A percentile compares a stretch with the other conserved stretches of the same genome.
Evolutionary conservation across 2,888 invertebrate species (phyloP).

Genomic region (Polylopha cassiicola): DNA sequence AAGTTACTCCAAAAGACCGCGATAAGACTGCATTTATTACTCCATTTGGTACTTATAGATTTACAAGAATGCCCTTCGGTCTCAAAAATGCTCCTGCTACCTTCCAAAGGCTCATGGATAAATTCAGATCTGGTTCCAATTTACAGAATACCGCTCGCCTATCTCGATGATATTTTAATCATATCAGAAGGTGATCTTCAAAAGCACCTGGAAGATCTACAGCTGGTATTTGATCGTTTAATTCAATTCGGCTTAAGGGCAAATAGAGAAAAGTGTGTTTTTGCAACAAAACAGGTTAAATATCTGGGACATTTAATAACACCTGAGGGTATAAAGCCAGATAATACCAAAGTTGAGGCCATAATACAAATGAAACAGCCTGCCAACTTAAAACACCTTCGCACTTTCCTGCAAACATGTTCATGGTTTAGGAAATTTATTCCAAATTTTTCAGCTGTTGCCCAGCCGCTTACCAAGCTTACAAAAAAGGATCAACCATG

Average conservation of each 20-base stretch:
- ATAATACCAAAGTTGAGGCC: slow-evolving; percentile 6
- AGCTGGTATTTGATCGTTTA: slow-evolving; percentile 16
- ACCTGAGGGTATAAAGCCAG: slow-evolving; percentile 7
- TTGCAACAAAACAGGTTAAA: slow-evolving; percentile 4
- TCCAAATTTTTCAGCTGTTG: slow-evolving; percentile 24
- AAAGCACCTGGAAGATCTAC: slow-evolving; percentile 25
- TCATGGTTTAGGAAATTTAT: slow-evolving; percentile 39
- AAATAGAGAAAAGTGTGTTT: slow-evolving; percentile 20
- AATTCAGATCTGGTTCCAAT: slow-evolving; percentile 22
- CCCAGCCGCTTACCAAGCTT: slow-evolving; percentile 25
- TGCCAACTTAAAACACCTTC: slow-evolving; percentile 6
- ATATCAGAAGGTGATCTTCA: slow-evolving; percentile 27
- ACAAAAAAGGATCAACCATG: slow-evolving; percentile 27
- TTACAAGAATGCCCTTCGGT: slow-evolving; percentile 35
- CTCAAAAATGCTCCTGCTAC: slow-evolving; percentile 32
- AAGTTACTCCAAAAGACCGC: slow-evolving; percentile 25
- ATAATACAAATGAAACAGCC: slow-evolving; percentile 11
- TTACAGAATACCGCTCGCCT: slow-evolving; percentile 25
- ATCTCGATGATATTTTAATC: slow-evolving; percentile 31
- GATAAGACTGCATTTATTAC: slow-evolving; percentile 33
- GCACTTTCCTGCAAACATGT: slow-evolving; percentile 31
- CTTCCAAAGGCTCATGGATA: slow-evolving; percentile 33
- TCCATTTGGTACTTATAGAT: slow-evolving; percentile 30
- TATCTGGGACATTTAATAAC: slow-evolving; percentile 17
- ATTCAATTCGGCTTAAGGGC: slow-evolving; percentile 20